Base-by-base conservation (phyloP, 2,888 invertebrate species). In the Epinotia demarniana region DNA sequence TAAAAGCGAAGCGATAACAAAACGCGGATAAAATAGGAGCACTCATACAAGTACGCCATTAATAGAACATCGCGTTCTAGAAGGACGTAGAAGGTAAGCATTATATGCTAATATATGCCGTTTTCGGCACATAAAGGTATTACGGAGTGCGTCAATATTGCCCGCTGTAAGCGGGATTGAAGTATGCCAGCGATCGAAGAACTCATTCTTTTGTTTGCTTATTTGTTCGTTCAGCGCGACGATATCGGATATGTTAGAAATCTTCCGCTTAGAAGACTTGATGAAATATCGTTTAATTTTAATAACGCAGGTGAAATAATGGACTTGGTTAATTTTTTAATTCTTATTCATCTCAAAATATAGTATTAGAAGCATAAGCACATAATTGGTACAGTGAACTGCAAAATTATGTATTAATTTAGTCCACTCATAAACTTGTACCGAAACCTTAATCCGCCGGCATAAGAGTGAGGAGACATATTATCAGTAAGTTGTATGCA, bases 1-100 rank as follows among this genome's bases (percentile, higher is more conserved):
- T 62, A 72, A 62, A 71, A 55, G 27, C 46, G 70, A 74, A 73
- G 58, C 60, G 62, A 78, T 76, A 79, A 78, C 75, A 78, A 79
- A 77, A 75, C 73, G 72, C 46, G 53, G 74, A 79, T 79, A 74
- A 75, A 78, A 79, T 75, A 68, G 73, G 75, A 84, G 83, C 82
- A 83, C 83, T 84, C 80, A 79, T 79, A 79, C 74, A 83, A 83
- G 84, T 82, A 80, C 80, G 63, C 84, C 87, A 87, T 87, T 88
- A 87, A 87, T 86, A 87, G 85, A 86, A 81, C 78, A 87, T 82
- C 16, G 2, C 16, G 19, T 23, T 9, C 16, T 64, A 49, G 16
- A 64, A 46, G 1, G 64, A 23, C 63, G 39, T 23, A 63, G n/a
- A 19, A 19, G 23, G 16, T 23, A 23, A 23, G 6, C 8, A 19